Base-by-base conservation (phyloP, 2,888 invertebrate genomes). In the Acleris sparsana region DNA sequence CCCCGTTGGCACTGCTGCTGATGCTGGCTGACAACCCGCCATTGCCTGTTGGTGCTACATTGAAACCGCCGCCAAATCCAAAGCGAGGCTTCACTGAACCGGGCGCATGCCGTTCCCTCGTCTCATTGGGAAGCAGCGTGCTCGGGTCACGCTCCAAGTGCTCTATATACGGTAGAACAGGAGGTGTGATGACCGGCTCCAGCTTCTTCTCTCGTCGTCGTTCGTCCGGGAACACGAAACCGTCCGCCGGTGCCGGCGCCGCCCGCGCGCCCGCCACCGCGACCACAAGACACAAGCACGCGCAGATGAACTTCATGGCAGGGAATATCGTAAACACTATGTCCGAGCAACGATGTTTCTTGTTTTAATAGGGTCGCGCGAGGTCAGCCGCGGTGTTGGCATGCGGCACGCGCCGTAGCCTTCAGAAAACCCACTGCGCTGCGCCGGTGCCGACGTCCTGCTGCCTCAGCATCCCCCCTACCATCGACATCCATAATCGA, bases 321-420 rank as follows among this genome's bases (percentile, higher is more conserved):
- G 83, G 77, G 76, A 73, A 78, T 82, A 80, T 76, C 76, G 78
- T 72, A 80, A 82, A 86, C 78, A 88, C 91, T 92, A 89, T 85
- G 83, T 73, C 78, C 75, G 79, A 75, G 80, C 73, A 79, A 69
- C 83, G 82, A 76, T 75, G 88, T 85, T 82, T 87, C 86, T 87
- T 82, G 89, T 92, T 87, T 92, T 91, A 92, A 92, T 91, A 91
- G 89, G 91, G 87, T 87, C 83, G 85, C 67, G 72, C 89, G 89
- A 92, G 92, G 91, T 89, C 90, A 82, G 65, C 56, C 69, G 77
- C 81, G 73, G 82, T 79, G 89, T 92, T 92, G 89, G 92, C 92
- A 92, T 92, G 92, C 92, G 92, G 87, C 92, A 81, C 92, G 90
- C 86, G 87, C 83, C 88, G 81, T 90, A 92, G 92, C 92, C 92